Evolutionary conservation across 2,888 invertebrate species (phyloP).

Genomic region (Onchidella celtica): DNA sequence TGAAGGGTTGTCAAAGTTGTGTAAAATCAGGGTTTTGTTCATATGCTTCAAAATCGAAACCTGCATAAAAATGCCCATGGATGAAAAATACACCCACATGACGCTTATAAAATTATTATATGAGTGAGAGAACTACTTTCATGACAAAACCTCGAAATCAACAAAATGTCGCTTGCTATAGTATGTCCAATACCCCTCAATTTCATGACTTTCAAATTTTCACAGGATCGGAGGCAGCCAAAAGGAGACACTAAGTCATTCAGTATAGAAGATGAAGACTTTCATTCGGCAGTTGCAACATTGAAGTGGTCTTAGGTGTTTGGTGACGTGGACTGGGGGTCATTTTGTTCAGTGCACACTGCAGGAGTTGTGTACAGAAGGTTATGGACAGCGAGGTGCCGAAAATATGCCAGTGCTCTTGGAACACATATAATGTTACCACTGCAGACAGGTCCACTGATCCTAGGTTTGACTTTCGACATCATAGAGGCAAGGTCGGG

Average conservation of each 20-base stretch:
- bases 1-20: too few relatives aligned
- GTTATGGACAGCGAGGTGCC: background rate
- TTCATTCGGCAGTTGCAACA: background rate
- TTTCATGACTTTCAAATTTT: too few relatives aligned
- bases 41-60: too few relatives aligned
- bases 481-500: background rate
- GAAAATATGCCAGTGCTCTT: background rate
- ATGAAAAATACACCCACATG: too few relatives aligned
- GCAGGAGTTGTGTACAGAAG: background rate
- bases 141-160: too few relatives aligned
- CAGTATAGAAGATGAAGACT: background rate
- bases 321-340: background rate
- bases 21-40: too few relatives aligned
- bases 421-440: too few relatives aligned
- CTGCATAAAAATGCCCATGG: too few relatives aligned
- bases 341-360: background rate
- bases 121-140: too few relatives aligned
- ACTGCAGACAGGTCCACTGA: background rate
- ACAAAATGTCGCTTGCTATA: too few relatives aligned
- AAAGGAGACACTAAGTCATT: background rate
- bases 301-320: background rate
- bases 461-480: background rate
- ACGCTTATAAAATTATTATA: too few relatives aligned
- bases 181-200: too few relatives aligned
- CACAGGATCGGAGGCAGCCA: background rate